Conservation (phyloP, 1,140 invertebrate genomes). For the Halotydeus destructor region DNA sequence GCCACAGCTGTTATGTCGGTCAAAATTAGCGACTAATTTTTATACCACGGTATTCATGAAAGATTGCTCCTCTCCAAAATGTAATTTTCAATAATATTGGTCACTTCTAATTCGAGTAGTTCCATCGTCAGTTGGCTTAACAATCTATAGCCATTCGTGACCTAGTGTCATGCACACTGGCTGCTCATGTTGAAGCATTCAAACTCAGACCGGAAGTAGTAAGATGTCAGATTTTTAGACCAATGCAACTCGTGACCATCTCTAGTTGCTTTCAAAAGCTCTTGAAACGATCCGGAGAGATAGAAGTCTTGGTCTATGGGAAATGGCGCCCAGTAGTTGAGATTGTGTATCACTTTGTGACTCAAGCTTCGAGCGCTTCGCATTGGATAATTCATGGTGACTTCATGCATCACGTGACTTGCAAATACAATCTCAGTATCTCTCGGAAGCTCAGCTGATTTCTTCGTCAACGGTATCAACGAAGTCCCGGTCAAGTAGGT, state of each 20-base stretch:
- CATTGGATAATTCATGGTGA: slow-evolving; percentile 90
- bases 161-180: slow-evolving; percentile 34
- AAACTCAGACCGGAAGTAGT: slow-evolving; percentile 68
- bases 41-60: no score
- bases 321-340: slow-evolving; percentile 66
- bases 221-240: slow-evolving; percentile 55
- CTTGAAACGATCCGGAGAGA: slow-evolving; percentile 61
- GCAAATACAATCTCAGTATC: slow-evolving; percentile 37
- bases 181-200: slow-evolving; percentile 47
- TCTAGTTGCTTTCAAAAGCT: slow-evolving; percentile 56
- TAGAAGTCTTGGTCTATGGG: slow-evolving; percentile 84
- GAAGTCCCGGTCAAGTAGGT: slow-evolving; percentile 43
- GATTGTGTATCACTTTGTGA: slow-evolving; percentile 72
- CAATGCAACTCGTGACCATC: slow-evolving; percentile 40
- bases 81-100: no score
- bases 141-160: no score
- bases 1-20: no score
- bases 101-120: no score
- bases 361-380: slow-evolving; percentile 49
- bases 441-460: not conserved
- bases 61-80: no score
- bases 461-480: slow-evolving; percentile 33
- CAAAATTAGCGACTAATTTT: no score
- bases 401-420: slow-evolving; percentile 71
- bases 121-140: no score